Base-by-base conservation (phyloP, 2,797 vertebrate species). In the Sebastes baramenuke region DNA sequence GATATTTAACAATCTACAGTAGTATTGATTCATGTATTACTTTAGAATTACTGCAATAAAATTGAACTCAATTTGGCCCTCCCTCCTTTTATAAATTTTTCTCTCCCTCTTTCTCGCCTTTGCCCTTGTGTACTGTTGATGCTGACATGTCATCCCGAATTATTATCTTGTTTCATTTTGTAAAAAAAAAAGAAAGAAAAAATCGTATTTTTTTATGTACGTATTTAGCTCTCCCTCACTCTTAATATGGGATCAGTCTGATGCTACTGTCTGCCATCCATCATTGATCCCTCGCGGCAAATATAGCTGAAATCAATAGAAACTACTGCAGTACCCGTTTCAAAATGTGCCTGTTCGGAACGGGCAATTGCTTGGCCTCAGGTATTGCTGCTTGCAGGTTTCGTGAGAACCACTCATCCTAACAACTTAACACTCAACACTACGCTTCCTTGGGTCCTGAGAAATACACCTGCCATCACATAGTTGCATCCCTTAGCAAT, bases 231-330 rank as follows among this genome's bases (percentile, higher is more conserved):
- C 16, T 55, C 24, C 5, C 1, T 60, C 20, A 0, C 12, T 27
- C 27, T 68, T 16, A 70, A 49, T 60, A 77, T 88, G 46, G 6
- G 27, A 68, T 74, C 61, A 62, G 22, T 52, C 58, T 30, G 67
- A 61, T 62, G 62, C 49, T 34, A 29, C 36, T 58, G 59, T 64
- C 66, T 68, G 59, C 34, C 69, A 81, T 78, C 72, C 25, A 32
- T 71, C 66, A 67, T 62, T 65, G 64, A 36, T 75, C 75, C 14
- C n/a, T 75, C 67, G 18, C 30, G 56, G 69, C 13, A 72, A 76
- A 84, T 75, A 55, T 75, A 64, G 61, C 52, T 54, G 14, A 78
- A 87, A 85, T 85, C 80, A 72, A 80, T 77, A 56, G 67, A 67
- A 65, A 81, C 32, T 62, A 13, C 4, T 82, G 58, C 59, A 83